Percentiles rank a stretch among this genome's conserved stretches.
phyloP scores from a whole-genome alignment of 2,797 vertebrate genomes.

The Hyperoplus lanceolatus region DNA sequence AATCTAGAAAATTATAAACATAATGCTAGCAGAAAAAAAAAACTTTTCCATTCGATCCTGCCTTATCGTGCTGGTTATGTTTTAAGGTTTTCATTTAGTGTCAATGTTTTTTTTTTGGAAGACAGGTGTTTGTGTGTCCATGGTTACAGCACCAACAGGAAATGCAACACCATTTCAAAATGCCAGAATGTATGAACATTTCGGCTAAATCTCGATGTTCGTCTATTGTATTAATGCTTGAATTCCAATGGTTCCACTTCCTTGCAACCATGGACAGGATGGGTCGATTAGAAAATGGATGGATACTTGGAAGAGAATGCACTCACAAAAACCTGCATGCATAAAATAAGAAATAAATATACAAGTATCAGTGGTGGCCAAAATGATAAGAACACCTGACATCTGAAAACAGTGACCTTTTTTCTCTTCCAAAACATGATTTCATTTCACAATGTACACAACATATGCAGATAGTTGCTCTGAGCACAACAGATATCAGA shows the following conservation, averaged over 20 bases:
- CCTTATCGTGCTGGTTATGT: neutral
- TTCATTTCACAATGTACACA: too few relatives aligned
- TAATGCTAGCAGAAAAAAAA: neutral
- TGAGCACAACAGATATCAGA: too few relatives aligned
- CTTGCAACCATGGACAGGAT: neutral
- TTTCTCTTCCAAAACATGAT: too few relatives aligned
- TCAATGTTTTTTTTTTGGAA: neutral
- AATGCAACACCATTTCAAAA: neutral
- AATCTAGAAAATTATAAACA: slow-evolving; percentile 22
- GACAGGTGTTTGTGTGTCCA: neutral
- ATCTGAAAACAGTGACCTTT: too few relatives aligned
- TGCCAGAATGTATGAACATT: neutral
- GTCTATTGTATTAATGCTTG: too few relatives aligned
- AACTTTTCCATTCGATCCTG: too few relatives aligned
- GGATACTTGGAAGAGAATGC: neutral
- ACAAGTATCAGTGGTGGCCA: too few relatives aligned
- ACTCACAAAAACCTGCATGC: too few relatives aligned
- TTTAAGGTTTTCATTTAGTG: neutral
- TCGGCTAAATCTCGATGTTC: neutral
- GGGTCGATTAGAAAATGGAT: neutral
- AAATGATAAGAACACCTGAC: too few relatives aligned
- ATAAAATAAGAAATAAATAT: too few relatives aligned
- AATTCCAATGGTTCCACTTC: neutral
- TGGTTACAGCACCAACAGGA: neutral
- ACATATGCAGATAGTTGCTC: too few relatives aligned